Percentiles rank a stretch among this genome's conserved stretches.
phyloP scores from a whole-genome alignment of 2,797 vertebrate genomes.

The Otus scops region DNA sequence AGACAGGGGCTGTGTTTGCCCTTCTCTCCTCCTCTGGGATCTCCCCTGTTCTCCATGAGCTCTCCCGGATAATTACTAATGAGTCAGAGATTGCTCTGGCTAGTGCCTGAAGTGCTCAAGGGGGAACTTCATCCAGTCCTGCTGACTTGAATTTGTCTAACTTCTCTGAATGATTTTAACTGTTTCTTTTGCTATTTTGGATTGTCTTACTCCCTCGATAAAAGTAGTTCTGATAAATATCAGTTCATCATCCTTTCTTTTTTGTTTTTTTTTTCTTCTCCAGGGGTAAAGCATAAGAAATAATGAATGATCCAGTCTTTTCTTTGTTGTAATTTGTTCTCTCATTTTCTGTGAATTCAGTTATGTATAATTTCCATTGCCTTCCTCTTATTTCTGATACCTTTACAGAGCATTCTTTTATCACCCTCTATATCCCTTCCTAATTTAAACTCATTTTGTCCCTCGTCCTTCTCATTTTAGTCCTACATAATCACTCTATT shows the following conservation, averaged over 20 bases:
- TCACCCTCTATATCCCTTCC: neutral
- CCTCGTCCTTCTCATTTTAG: neutral
- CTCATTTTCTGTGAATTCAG: neutral
- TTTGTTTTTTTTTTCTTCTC: neutral
- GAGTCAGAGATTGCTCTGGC: conserved; percentile 32
- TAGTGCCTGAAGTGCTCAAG: conserved; percentile 13
- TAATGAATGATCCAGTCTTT: neutral
- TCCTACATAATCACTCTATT: neutral
- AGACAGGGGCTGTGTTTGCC: neutral
- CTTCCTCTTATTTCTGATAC: neutral
- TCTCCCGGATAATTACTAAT: neutral
- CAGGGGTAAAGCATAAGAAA: neutral
- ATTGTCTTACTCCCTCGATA: neutral
- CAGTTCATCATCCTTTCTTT: neutral
- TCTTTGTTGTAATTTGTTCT: neutral
- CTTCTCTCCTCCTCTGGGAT: conserved; percentile 12
- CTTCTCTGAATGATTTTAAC: neutral
- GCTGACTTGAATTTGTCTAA: conserved; percentile 5
- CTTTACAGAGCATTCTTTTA: neutral
- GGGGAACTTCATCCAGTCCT: neutral
- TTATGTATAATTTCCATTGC: neutral
- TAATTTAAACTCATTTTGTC: conserved; percentile 2
- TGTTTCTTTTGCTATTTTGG: neutral
- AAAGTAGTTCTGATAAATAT: neutral
- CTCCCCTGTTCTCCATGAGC: neutral